phyloP scores from a whole-genome alignment of 2,797 vertebrate genomes.

The Oreochromis grahami region DNA sequence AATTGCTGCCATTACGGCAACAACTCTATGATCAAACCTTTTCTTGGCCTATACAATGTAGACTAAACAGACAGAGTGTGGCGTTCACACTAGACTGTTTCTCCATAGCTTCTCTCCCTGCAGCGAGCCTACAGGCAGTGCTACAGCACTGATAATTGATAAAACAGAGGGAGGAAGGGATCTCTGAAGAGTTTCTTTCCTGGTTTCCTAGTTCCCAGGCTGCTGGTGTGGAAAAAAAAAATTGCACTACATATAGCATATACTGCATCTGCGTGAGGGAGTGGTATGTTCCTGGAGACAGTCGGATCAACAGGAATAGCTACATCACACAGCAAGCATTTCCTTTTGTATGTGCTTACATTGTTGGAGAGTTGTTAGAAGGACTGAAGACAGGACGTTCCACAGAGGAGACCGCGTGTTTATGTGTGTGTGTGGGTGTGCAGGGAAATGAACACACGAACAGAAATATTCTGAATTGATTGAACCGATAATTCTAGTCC shows the following conservation, averaged over 20 bases:
- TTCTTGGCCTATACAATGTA: neutral
- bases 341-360: slow-evolving; percentile 54
- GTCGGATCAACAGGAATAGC: slow-evolving; percentile 65
- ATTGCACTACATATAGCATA: slow-evolving; percentile 38
- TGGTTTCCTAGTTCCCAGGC: slow-evolving; percentile 43
- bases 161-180: slow-evolving; percentile 54
- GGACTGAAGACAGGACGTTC: slow-evolving; percentile 56
- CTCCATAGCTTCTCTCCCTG: slow-evolving; percentile 2
- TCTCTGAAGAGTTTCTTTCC: slow-evolving; percentile 52
- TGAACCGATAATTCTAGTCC: slow-evolving; percentile 14
- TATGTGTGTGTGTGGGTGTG: neutral
- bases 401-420: slow-evolving; percentile 5
- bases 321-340: slow-evolving; percentile 54
- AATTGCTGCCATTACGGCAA: neutral
- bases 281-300: slow-evolving; percentile 51
- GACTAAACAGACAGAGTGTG: slow-evolving; percentile 24
- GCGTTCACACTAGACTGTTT: slow-evolving; percentile 19
- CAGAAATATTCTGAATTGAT: neutral
- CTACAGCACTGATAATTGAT: slow-evolving; percentile 40
- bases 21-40: neutral
- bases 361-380: slow-evolving; percentile 69
- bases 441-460: slow-evolving; percentile 16
- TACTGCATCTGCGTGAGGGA: slow-evolving; percentile 46
- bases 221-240: neutral
- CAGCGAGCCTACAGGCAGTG: slow-evolving; percentile 1